These are phyloP conservation scores for Manis pentadactyla DNA, from an alignment of 2,797 vertebrate species.

Conservation along the genomic window DNA sequence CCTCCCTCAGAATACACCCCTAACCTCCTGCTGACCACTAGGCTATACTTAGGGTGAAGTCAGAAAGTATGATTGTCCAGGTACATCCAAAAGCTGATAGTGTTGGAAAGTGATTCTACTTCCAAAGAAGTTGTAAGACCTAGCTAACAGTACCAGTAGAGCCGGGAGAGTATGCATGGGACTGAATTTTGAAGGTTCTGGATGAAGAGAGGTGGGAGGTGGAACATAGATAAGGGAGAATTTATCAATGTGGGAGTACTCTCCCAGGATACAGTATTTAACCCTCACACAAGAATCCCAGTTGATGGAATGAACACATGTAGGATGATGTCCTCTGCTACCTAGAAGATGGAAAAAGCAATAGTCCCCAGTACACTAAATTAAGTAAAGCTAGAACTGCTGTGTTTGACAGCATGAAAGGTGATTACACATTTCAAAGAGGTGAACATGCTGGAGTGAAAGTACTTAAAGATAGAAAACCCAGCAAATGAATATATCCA, in stretches of 20 bases:
- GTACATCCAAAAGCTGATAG: background rate
- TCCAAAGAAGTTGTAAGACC: background rate
- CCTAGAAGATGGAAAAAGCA: background rate
- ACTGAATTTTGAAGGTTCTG: background rate
- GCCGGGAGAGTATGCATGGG: background rate
- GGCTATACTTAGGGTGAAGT: background rate
- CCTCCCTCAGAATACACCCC: background rate
- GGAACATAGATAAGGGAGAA: background rate
- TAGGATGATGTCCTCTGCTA: background rate
- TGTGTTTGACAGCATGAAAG: background rate
- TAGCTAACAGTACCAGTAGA: background rate
- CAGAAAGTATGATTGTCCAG: background rate
- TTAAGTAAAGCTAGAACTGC: background rate
- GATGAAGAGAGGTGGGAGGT: background rate
- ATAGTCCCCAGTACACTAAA: background rate
- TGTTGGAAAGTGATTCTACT: background rate
- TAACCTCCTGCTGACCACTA: background rate
- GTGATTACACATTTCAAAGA: background rate
- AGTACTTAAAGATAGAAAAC: background rate
- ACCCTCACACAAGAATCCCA: background rate
- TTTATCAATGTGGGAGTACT: background rate
- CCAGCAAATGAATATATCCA: background rate
- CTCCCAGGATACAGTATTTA: background rate
- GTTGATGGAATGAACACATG: background rate
- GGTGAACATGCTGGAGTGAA: background rate